phyloP scores from a whole-genome alignment of 2,797 vertebrate species.

The Acrocephalus scirpaceus region DNA sequence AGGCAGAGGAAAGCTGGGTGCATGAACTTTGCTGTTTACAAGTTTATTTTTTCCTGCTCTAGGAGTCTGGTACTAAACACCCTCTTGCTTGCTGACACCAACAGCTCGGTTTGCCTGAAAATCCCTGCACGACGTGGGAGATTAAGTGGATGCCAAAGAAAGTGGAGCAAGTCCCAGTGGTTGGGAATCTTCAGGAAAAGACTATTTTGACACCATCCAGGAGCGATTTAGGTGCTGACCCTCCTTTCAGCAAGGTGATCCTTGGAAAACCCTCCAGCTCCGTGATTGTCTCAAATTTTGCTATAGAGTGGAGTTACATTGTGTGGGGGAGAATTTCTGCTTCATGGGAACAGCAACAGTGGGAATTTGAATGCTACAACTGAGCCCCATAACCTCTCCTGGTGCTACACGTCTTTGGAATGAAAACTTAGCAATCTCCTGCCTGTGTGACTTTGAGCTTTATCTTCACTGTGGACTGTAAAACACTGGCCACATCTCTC shows the following conservation, averaged over 20 bases:
- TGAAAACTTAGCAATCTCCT: not conserved
- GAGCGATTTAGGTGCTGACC: not conserved
- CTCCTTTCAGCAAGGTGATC: not conserved
- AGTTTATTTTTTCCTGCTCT: not conserved
- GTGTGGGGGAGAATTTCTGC: not conserved
- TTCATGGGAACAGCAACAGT: not conserved
- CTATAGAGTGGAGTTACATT: not conserved
- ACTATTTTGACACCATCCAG: not conserved
- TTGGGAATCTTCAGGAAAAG: not conserved
- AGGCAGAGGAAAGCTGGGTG: not conserved
- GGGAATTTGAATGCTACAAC: not conserved
- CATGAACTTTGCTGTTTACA: not conserved
- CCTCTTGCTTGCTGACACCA: not conserved
- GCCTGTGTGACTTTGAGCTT: not conserved
- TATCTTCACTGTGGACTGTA: not conserved
- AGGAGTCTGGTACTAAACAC: not conserved
- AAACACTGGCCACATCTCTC: not conserved
- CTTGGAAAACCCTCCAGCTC: not conserved
- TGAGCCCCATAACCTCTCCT: not conserved
- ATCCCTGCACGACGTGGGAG: rapidly evolving
- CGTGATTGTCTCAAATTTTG: not conserved
- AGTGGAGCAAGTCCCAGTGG: not conserved
- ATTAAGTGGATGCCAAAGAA: not conserved
- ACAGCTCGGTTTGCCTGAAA: not conserved
- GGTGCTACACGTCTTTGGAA: not conserved